Conservation (phyloP, 2,888 invertebrate species). For the Ptychoptera albimana region DNA sequence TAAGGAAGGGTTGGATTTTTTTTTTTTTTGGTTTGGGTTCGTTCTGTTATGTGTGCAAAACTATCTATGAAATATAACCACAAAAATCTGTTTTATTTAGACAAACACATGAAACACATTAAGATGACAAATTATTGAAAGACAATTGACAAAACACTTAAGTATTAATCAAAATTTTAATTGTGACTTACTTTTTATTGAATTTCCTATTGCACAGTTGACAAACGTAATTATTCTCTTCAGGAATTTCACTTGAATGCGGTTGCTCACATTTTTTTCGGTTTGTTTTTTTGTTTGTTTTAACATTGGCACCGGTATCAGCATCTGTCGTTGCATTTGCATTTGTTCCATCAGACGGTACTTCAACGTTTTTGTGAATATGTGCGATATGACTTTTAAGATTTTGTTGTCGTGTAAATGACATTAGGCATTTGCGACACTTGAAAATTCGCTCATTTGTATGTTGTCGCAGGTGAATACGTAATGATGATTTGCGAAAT, state of each 20-base stretch:
- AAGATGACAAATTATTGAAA: not conserved
- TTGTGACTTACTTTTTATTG: constrained; percentile 32
- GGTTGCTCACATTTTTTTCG: not conserved
- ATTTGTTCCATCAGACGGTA: not conserved
- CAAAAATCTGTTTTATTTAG: too few species aligned
- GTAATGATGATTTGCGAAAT: constrained; percentile 48
- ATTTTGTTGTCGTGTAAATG: constrained; percentile 50
- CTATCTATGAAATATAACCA: constrained; percentile 3
- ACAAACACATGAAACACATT: too few species aligned
- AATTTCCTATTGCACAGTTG: constrained; percentile 33
- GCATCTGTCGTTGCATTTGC: not conserved
- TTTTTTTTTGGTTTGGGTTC: constrained; percentile 3
- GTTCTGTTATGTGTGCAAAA: too few species aligned
- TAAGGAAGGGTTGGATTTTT: not conserved
- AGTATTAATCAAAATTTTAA: not conserved
- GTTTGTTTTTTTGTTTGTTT: not conserved
- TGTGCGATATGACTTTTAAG: constrained; percentile 41
- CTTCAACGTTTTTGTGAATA: constrained; percentile 30
- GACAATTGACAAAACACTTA: not conserved
- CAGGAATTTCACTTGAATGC: not conserved
- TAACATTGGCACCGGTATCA: not conserved
- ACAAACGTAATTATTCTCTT: constrained; percentile 18
- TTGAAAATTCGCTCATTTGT: constrained; percentile 56
- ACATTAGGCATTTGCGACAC: constrained; percentile 44
- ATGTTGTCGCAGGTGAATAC: constrained; percentile 54